Percentiles rank a stretch among this genome's conserved stretches.
These are phyloP conservation scores for Crotalus horridus DNA, from an alignment of 2,113 vertebrate species.

Conservation along the genomic window DNA sequence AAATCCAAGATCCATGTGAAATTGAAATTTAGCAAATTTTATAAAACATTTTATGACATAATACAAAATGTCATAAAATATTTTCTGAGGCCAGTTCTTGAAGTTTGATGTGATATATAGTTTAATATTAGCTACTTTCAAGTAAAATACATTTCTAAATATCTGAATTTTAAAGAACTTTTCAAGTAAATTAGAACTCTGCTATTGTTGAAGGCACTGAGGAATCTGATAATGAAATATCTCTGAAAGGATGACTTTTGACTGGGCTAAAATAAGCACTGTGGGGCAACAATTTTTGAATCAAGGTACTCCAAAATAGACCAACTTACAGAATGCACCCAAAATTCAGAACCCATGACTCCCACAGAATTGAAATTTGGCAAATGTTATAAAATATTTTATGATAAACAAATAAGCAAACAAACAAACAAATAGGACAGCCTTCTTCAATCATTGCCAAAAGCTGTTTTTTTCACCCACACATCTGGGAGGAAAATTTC, in stretches of 20 bases:
- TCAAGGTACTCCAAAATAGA: neutral
- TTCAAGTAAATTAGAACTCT: too few species aligned
- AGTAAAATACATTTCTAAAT: too few species aligned
- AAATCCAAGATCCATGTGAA: too few species aligned
- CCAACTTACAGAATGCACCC: neutral
- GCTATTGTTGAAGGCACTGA: too few species aligned
- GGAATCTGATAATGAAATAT: too few species aligned
- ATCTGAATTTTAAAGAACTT: too few species aligned
- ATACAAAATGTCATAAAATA: neutral
- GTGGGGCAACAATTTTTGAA: neutral
- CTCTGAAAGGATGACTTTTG: too few species aligned
- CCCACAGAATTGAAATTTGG: neutral
- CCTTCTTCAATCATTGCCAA: neutral
- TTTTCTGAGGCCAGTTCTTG: neutral
- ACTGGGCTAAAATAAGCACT: too few species aligned
- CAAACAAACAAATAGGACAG: too few species aligned
- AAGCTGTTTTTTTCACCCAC: neutral
- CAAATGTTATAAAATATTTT: neutral
- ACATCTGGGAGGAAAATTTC: neutral
- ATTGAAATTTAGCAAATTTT: neutral
- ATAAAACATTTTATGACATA: neutral
- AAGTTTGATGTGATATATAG: neutral
- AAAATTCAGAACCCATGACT: neutral
- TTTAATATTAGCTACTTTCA: neutral
- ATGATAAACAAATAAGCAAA: neutral